Evolutionary conservation across 2,888 invertebrate species (phyloP), one percentile per base, ranked within the genome.

Genomic region (Lapara coniferarum): DNA sequence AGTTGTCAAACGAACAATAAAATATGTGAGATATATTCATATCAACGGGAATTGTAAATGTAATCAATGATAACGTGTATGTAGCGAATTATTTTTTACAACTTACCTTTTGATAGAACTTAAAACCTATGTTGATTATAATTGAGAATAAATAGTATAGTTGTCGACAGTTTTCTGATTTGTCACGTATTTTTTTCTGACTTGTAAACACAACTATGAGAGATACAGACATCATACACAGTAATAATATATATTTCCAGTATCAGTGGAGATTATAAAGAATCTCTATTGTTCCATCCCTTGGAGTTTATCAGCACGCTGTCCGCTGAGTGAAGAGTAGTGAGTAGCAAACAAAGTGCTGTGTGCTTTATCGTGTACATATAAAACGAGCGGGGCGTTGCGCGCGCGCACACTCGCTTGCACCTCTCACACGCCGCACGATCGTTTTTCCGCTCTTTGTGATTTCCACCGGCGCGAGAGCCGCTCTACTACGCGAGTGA

Each of bases 331-430:
- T 44, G 44, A 16, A 13, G 37, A n/a, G 66, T 55, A 37, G 51
- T 51, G 72, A 72, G 71, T 73, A 69, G 72, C 72, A 66, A 78
- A 77, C 83, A 84, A 83, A 84, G 82, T 78, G 77, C 74, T 74
- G 71, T 76, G 75, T 80, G 84, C 79, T 84, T 90, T 91, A 90
- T 90, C 92, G 83, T 80, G 84, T 84, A 19, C 13, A 78, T 92
- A 92, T 93, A 92, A 83, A 93, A 91, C 83, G 71, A 80, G 76
- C 72, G 82, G 68, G 71, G 58, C 74, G 74, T 37, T 83, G 93
- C 92, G 92, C 93, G 90, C 87, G 91, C 93, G 90, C 93, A 89
- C 93, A 91, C 85, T 91, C 86, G 90, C 83, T 83, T 71, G 80
- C 84, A 75, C 84, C 83, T 82, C 85, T 85, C 85, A 77, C 85